phyloP scores from a whole-genome alignment of 2,888 invertebrate species.

The Mythimna pallens region DNA sequence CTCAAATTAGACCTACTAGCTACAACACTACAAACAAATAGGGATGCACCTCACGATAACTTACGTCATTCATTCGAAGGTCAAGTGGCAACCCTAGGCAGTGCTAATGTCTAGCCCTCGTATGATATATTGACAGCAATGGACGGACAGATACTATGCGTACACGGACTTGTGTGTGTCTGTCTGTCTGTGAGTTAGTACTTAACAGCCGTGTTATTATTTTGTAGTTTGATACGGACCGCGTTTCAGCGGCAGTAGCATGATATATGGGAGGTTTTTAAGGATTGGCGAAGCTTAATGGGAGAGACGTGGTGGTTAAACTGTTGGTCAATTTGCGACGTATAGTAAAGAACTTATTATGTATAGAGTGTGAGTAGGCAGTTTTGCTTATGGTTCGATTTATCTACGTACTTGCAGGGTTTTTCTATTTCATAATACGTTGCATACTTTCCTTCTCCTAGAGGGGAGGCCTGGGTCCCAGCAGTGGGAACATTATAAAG shows the following conservation, averaged over 20 bases:
- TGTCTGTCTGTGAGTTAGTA: conserved; percentile 71
- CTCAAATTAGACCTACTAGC: conserved; percentile 14
- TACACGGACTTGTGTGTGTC: conserved; percentile 67
- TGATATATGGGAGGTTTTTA: conserved; percentile 62
- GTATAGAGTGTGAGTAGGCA: too few relatives aligned
- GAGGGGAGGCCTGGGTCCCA: too few relatives aligned
- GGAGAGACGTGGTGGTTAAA: neutral
- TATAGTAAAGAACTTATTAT: neutral
- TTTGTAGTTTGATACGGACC: conserved; percentile 77
- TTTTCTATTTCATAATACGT: too few relatives aligned
- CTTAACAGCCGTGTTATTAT: conserved; percentile 80
- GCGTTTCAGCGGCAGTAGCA: conserved; percentile 52
- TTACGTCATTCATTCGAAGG: conserved; percentile 29
- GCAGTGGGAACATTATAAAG: too few relatives aligned
- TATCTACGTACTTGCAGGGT: too few relatives aligned
- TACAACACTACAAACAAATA: conserved; percentile 25
- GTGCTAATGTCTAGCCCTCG: conserved; percentile 82
- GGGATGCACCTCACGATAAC: conserved; percentile 14
- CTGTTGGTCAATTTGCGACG: neutral
- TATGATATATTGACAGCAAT: conserved; percentile 86
- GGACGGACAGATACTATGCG: conserved; percentile 76
- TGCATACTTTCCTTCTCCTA: too few relatives aligned
- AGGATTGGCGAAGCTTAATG: conserved; percentile 9
- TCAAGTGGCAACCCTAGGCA: conserved; percentile 60
- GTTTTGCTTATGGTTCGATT: too few relatives aligned